These are phyloP conservation scores for Patella ulyssiponensis DNA, from an alignment of 2,888 invertebrate species.

Conservation along the genomic window DNA sequence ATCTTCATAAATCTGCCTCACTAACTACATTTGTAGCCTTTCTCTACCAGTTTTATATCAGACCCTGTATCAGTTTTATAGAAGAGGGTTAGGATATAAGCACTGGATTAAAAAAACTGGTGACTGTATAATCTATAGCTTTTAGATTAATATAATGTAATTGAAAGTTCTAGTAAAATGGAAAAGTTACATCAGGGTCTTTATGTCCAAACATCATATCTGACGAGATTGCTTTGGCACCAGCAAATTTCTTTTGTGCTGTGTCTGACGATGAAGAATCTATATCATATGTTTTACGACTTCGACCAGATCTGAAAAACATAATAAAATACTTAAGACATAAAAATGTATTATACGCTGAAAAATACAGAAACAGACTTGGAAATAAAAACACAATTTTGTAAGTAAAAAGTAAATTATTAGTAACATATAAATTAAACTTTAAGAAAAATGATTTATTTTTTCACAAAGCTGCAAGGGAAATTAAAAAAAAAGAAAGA, in stretches of 20 bases:
- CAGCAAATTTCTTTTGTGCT: conserved; percentile 95
- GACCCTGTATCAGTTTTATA: too few species aligned
- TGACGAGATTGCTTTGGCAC: conserved; percentile 97
- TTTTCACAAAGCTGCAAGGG: too few species aligned
- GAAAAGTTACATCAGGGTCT: conserved; percentile 64
- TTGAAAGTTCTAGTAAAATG: too few species aligned
- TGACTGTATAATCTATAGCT: too few species aligned
- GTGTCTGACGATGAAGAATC: conserved; percentile 35
- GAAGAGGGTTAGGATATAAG: too few species aligned
- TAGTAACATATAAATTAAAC: too few species aligned
- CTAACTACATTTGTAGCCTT: too few species aligned
- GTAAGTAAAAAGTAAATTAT: too few species aligned
- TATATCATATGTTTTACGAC: conserved; percentile 57
- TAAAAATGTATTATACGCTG: background rate
- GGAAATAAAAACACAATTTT: background rate
- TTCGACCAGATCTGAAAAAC: conserved; percentile 54
- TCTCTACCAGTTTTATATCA: too few species aligned
- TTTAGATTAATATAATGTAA: too few species aligned
- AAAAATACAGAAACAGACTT: background rate
- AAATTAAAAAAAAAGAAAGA: background rate
- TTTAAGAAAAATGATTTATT: background rate
- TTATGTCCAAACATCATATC: conserved; percentile 94
- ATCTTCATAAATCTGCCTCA: too few species aligned
- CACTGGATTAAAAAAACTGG: too few species aligned
- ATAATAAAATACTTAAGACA: background rate